Evolutionary conservation across 1,140 invertebrate species (phyloP).

Genomic region (Drosophila kepulauana): DNA sequence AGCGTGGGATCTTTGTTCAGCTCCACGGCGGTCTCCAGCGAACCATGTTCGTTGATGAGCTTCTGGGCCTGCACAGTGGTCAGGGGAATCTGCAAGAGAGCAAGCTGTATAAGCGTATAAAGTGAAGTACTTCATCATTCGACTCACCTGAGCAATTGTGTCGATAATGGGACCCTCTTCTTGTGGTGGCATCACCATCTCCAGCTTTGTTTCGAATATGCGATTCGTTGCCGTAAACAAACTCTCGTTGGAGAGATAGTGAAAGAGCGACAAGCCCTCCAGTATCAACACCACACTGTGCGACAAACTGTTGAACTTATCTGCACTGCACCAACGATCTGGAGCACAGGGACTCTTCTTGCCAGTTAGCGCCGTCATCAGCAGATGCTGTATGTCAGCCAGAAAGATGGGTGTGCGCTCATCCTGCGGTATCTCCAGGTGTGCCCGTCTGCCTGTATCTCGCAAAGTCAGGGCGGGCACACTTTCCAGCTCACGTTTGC

Average conservation of each 20-base stretch:
- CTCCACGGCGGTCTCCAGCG: conserved; percentile 88
- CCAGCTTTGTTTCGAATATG: conserved; percentile 88
- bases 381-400: conserved; percentile 92
- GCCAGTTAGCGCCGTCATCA: conserved; percentile 91
- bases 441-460: conserved; percentile 87
- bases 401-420: conserved; percentile 91
- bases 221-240: conserved; percentile 87
- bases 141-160: conserved; percentile 88
- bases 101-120: too few species aligned
- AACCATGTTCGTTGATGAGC: conserved; percentile 89
- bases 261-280: conserved; percentile 91
- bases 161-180: conserved; percentile 90
- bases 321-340: conserved; percentile 92
- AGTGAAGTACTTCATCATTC: too few species aligned
- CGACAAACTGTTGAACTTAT: conserved; percentile 89
- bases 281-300: conserved; percentile 91
- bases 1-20: conserved; percentile 88
- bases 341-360: conserved; percentile 89
- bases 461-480: conserved; percentile 88
- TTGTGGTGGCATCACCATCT: conserved; percentile 90
- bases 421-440: conserved; percentile 85
- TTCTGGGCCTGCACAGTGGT: conserved; percentile 88
- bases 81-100: conserved; percentile 87
- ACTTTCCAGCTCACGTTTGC: conserved; percentile 86
- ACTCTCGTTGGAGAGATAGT: conserved; percentile 89